Evolutionary conservation across 2,797 vertebrate genomes (phyloP).

Genomic region (Heliangelus exortis): DNA sequence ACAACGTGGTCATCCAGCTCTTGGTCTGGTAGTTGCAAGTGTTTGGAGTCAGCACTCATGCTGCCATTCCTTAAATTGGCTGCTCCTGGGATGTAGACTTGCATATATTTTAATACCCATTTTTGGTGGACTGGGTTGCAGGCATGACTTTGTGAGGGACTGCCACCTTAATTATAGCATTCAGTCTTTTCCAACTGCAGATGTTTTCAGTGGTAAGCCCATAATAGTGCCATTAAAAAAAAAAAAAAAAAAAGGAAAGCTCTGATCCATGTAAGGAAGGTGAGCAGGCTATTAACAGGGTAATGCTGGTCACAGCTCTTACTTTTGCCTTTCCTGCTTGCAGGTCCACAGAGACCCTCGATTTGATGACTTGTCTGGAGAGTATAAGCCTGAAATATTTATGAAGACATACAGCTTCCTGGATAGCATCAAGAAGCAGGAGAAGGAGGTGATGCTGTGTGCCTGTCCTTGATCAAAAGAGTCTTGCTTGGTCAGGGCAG

Average conservation of each 20-base stretch:
- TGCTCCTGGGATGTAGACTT: not conserved
- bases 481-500: not conserved
- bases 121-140: not conserved
- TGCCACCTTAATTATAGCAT: rapidly evolving
- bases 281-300: not conserved
- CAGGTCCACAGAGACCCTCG: slow-evolving; percentile 90
- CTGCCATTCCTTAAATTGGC: not conserved
- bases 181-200: rapidly evolving
- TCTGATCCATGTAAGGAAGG: not conserved
- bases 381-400: slow-evolving; percentile 91
- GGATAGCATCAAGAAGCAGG: slow-evolving; percentile 79
- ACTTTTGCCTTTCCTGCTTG: not conserved
- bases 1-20: not conserved
- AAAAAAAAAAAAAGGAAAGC: not conserved
- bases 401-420: slow-evolving; percentile 91
- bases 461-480: not conserved
- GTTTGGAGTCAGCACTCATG: not conserved
- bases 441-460: slow-evolving; percentile 82
- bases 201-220: not conserved
- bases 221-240: not conserved
- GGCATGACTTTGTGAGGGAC: not conserved
- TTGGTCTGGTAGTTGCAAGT: not conserved
- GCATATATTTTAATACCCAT: not conserved
- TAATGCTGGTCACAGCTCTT: not conserved
- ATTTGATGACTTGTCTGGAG: slow-evolving; percentile 94